Percentiles rank a stretch among this genome's conserved stretches.
These are phyloP conservation scores for Drosophila formosana DNA, from an alignment of 2,888 invertebrate genomes.

Conservation along the genomic window DNA sequence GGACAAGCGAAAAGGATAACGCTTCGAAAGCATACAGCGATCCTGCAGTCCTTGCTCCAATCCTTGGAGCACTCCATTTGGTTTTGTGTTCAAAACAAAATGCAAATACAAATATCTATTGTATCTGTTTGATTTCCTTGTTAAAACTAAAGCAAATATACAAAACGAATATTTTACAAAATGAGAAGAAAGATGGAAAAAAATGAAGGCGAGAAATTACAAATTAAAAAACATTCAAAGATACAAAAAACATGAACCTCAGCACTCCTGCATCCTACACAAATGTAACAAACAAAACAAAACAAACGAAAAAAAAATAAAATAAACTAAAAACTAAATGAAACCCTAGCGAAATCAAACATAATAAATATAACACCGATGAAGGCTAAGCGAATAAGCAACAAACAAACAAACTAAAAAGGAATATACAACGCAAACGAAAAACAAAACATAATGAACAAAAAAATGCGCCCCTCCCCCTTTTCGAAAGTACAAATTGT, in stretches of 20 bases:
- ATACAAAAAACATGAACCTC: slow-evolving; percentile 83
- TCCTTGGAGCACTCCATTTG: slow-evolving; percentile 57
- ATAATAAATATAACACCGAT: slow-evolving; percentile 60
- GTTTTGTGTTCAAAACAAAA: slow-evolving; percentile 45
- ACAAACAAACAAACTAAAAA: slow-evolving; percentile 48
- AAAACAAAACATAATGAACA: slow-evolving; percentile 43
- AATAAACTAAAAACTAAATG: slow-evolving; percentile 39
- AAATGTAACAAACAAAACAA: slow-evolving; percentile 75
- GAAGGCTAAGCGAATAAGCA: slow-evolving; percentile 53
- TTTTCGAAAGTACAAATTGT: slow-evolving; percentile 86
- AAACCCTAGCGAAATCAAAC: slow-evolving; percentile 76
- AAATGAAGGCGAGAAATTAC: slow-evolving; percentile 69
- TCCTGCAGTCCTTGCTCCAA: slow-evolving; percentile 18
- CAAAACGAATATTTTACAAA: slow-evolving; percentile 66
- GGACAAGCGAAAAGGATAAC: slow-evolving; percentile 17
- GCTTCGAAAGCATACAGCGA: neutral
- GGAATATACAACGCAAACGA: slow-evolving; percentile 54
- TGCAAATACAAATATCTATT: slow-evolving; percentile 61
- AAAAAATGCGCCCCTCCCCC: slow-evolving; percentile 83
- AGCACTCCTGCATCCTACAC: slow-evolving; percentile 83
- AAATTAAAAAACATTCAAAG: slow-evolving; percentile 78
- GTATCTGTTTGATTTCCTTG: slow-evolving; percentile 76
- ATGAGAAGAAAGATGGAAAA: slow-evolving; percentile 32
- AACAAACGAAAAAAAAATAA: slow-evolving; percentile 41
- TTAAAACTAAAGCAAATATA: slow-evolving; percentile 78